Conservation (phyloP, 2,797 vertebrate genomes). For the Hyperoplus lanceolatus region DNA sequence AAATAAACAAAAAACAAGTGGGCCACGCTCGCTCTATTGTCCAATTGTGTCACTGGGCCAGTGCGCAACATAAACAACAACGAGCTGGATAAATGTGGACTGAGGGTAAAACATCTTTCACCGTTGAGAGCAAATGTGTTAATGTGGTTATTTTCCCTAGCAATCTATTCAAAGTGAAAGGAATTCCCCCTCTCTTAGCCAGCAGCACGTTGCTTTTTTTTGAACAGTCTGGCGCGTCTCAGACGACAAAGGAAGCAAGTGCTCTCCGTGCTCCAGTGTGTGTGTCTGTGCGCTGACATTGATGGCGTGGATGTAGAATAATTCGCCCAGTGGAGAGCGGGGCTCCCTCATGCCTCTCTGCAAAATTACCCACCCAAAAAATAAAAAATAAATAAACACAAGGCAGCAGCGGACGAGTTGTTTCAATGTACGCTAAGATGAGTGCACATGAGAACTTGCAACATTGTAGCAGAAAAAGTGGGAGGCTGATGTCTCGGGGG, state of each 20-base stretch:
- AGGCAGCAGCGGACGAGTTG: conserved; percentile 24
- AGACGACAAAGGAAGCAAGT: conserved; percentile 89
- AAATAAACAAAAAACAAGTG: conserved; percentile 33
- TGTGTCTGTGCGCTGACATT: conserved; percentile 80
- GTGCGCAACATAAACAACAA: conserved; percentile 80
- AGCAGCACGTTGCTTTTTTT: conserved; percentile 76
- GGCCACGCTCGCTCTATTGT: conserved; percentile 71
- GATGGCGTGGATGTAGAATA: conserved; percentile 84
- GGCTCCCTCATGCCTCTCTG: conserved; percentile 40
- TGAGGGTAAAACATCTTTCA: conserved; percentile 24
- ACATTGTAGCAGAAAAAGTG: conserved; percentile 73
- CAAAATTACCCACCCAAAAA: conserved; percentile 26
- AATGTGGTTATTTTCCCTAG: background rate
- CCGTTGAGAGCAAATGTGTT: background rate
- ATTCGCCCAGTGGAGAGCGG: conserved; percentile 72
- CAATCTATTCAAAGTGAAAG: conserved; percentile 26
- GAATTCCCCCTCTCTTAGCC: conserved; percentile 37
- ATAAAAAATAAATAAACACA: conserved; percentile 33
- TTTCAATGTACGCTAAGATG: conserved; percentile 15
- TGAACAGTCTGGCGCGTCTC: conserved; percentile 86
- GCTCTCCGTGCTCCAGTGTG: conserved; percentile 74
- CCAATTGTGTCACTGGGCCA: conserved; percentile 76
- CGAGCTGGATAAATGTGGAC: conserved; percentile 44
- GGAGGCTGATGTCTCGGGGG: conserved; percentile 78
- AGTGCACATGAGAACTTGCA: conserved; percentile 62